Evolutionary conservation across 2,888 invertebrate species (phyloP), one percentile per base, ranked within the genome.

Genomic region (Daptonema setosum): DNA sequence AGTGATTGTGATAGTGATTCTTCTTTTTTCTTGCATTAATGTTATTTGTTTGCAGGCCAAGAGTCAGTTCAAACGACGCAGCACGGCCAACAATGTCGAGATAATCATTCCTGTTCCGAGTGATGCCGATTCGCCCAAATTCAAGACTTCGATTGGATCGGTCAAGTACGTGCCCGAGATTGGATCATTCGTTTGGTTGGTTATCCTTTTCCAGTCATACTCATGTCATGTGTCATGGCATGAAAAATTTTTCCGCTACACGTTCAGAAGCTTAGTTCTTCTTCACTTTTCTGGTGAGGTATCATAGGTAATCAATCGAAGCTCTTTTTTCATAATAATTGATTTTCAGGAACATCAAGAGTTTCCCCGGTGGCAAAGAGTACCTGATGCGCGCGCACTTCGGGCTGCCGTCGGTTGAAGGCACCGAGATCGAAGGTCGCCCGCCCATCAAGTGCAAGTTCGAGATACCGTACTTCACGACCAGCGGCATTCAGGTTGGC

Each of bases 391-490:
- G 93, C 60, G 95, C 95, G 5, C 93, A 95, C 71, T 95, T 95
- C 74, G 91, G 93, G 0, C 74, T 95, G 59, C 95, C 95, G 0
- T 91, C 91, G 60, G 91, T 97, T 1, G 83, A 83, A 68, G 83
- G 85, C 66, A 93, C 93, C 70, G 90, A 93, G 64, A 76, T 81
- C 0, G 93, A 95, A 74, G 93, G 91, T 0, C 87, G 86, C 71
- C 93, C 95, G 51, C 95, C 95, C 0, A 95, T 97, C 64, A 87
- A 90, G 75, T 91, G 95, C 2, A 90, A 90, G 74, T 97, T 97
- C 77, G 95, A 95, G 76, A 95, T 95, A 66, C 95, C 95, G 0
- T 95, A 95, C 70, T 95, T 95, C 68, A 95, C 95, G 0, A 95
- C 95, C 35, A 91, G 91, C 28, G 95, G 95, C 41, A 93, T 97